phyloP scores from a whole-genome alignment of 2,113 vertebrate genomes.

The Nothoprocta perdicaria region DNA sequence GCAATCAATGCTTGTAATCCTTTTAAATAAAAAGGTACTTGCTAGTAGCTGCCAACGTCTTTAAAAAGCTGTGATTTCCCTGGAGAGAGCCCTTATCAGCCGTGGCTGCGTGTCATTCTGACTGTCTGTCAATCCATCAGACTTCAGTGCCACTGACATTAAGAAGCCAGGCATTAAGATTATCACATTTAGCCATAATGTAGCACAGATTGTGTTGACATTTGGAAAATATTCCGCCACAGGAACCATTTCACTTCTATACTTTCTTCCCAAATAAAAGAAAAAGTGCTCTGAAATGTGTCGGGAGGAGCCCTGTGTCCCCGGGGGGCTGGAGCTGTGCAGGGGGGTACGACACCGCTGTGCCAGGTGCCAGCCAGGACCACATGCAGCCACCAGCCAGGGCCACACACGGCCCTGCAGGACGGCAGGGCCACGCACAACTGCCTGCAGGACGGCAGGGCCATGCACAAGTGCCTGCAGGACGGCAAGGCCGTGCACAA shows the following conservation, averaged over 20 bases:
- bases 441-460: no score
- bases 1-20: slow-evolving; percentile 64
- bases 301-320: background rate
- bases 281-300: slow-evolving; percentile 18
- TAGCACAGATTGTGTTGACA: slow-evolving; percentile 80
- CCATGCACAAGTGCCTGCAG: no score
- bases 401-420: no score
- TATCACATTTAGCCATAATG: slow-evolving; percentile 76
- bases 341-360: fast-evolving
- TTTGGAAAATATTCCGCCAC: slow-evolving; percentile 78
- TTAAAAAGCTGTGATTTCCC: slow-evolving; percentile 71
- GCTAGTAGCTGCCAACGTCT: slow-evolving; percentile 54
- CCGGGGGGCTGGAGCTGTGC: background rate
- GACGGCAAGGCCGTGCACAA: no score
- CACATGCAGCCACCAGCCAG: no score
- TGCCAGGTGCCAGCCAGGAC: no score
- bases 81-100: slow-evolving; percentile 48
- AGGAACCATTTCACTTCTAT: slow-evolving; percentile 76
- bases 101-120: slow-evolving; percentile 63
- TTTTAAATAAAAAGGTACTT: slow-evolving; percentile 65
- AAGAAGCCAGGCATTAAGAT: slow-evolving; percentile 69
- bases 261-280: slow-evolving; percentile 61
- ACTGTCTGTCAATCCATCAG: slow-evolving; percentile 72
- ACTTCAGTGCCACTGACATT: slow-evolving; percentile 72
- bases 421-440: no score